phyloP scores from a whole-genome alignment of 2,888 invertebrate genomes.

The Leptinotarsa rubiginosa region DNA sequence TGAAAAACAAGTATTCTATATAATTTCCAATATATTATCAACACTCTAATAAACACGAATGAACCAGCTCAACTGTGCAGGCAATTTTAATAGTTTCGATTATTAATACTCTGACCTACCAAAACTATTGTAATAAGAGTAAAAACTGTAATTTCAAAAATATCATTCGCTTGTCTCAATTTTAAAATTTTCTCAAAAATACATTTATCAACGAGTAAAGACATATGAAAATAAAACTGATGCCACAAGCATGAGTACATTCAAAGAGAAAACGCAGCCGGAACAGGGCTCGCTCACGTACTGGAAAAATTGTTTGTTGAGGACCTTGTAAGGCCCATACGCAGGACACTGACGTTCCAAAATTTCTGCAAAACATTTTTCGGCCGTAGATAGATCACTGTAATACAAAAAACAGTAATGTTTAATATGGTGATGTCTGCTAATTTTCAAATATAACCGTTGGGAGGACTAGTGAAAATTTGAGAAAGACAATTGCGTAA shows the following conservation, averaged over 20 bases:
- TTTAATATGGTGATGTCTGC: neutral
- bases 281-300: constrained; percentile 45
- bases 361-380: constrained; percentile 35
- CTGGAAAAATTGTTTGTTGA: constrained; percentile 41
- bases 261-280: constrained; percentile 35
- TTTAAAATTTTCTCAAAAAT: neutral
- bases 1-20: no score
- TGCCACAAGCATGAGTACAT: constrained; percentile 31
- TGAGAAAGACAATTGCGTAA: no score
- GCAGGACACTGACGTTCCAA: constrained; percentile 36
- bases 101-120: no score
- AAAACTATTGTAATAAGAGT: no score
- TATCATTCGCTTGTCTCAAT: neutral
- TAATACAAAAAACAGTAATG: constrained; percentile 19
- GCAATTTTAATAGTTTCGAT: no score
- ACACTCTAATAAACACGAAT: no score
- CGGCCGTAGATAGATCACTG: constrained; percentile 37
- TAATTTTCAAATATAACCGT: neutral
- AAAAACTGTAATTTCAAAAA: no score
- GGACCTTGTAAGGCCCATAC: constrained; percentile 32
- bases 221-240: constrained; percentile 35
- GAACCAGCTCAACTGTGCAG: no score
- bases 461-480: no score
- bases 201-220: constrained; percentile 28
- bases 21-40: no score